Evolutionary conservation across 2,888 invertebrate species (phyloP).

Genomic region (Penaeus monodon): DNA sequence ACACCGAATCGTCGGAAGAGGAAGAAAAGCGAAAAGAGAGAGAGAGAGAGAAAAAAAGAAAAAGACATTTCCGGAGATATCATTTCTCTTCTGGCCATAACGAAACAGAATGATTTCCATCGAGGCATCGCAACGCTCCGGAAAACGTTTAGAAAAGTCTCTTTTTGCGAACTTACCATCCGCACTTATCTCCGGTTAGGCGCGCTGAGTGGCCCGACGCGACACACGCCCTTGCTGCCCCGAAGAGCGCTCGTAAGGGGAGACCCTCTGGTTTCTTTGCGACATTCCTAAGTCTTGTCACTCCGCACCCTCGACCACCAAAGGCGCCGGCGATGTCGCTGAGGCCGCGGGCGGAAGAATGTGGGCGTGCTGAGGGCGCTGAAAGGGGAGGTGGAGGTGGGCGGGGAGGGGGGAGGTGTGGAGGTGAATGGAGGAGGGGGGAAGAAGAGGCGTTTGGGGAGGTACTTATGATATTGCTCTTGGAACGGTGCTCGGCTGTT

Average conservation of each 20-base stretch:
- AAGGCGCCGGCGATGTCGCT: constrained; percentile 31
- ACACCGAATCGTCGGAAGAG: not conserved
- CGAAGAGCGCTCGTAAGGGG: constrained; percentile 10
- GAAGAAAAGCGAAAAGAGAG: too few relatives aligned
- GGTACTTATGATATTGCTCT: too few relatives aligned
- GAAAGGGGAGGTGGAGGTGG: not conserved
- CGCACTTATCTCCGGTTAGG: not conserved
- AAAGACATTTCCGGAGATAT: too few relatives aligned
- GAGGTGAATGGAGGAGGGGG: constrained; percentile 11
- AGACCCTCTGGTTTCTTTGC: constrained; percentile 31
- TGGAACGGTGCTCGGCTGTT: too few relatives aligned
- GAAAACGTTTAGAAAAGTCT: too few relatives aligned
- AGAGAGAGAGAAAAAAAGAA: too few relatives aligned
- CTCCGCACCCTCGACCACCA: constrained; percentile 33
- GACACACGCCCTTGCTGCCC: constrained; percentile 3
- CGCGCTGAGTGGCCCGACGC: constrained; percentile 2
- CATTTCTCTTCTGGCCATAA: too few relatives aligned
- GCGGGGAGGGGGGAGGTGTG: not conserved
- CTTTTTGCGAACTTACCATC: too few relatives aligned
- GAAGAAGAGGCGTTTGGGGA: not conserved
- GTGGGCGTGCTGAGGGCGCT: not conserved
- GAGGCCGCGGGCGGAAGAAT: constrained; percentile 6
- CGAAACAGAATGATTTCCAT: too few relatives aligned
- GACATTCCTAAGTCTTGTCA: constrained; percentile 38
- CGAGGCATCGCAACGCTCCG: too few relatives aligned